Evolutionary conservation across 2,797 vertebrate genomes (phyloP), one percentile per base, ranked within the genome.

Genomic region (Pagetopsis macropterus): DNA sequence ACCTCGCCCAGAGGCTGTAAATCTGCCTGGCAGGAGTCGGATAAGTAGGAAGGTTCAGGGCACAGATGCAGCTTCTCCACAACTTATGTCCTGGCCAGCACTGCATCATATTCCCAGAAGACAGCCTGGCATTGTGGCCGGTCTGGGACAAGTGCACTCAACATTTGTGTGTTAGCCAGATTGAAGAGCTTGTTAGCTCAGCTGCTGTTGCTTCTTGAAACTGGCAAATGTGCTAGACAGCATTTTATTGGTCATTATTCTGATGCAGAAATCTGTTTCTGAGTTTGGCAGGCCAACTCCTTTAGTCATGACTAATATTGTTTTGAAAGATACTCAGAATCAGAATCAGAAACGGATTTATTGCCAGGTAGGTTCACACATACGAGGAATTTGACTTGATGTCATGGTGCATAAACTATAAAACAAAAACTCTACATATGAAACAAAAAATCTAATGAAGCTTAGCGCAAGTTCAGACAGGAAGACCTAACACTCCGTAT

Each of bases 151-250:
- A 79, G 78, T 83, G 73, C 74, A 65, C 80, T 82, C 65, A 72
- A 60, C 73, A 64, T 73, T 70, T 79, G 70, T 80, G 78, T 68
- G 52, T 85, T 87, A 80, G 83, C 87, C 88, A 90, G 84, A 75
- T 77, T 81, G 72, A 48, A 79, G 58, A 65, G 71, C 57, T 70
- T 90, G 87, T 92, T 88, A 88, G 84, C 68, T 87, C 89, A 91
- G 88, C 89, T 93, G 88, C 73, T 84, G 79, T 55, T 61, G 46
- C 41, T 61, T 69, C 51, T 66, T 69, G 33, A 85, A 88, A 84
- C 73, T 79, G 82, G 72, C 48, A 6, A 86, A 87, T 76, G 78
- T 75, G 78, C 12, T 45, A 85, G 78, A 79, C 73, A 56, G 23
- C 49, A 4, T 84, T 81, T 82, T 70, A 81, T 81, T 74, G 61